Evolutionary conservation across 2,113 vertebrate species (phyloP).

Genomic region (Opisthocomus hoazin): DNA sequence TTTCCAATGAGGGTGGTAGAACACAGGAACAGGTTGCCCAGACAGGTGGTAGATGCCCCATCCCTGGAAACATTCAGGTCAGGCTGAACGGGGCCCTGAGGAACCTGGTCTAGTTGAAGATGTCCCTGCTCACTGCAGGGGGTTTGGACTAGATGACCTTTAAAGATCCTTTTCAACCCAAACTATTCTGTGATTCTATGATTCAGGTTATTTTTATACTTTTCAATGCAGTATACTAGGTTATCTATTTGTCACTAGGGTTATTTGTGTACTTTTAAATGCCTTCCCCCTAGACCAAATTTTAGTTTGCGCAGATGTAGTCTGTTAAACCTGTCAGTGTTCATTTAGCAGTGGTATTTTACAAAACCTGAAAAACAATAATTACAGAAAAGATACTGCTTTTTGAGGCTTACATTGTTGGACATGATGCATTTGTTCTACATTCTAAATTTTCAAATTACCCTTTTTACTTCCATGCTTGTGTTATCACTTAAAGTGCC

Average conservation of each 20-base stretch:
- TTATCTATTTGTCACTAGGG: not conserved
- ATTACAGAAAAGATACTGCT: not conserved
- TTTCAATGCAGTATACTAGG: no score
- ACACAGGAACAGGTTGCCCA: no score
- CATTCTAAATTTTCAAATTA: not conserved
- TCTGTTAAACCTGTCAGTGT: not conserved
- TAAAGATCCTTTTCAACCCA: no score
- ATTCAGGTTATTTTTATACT: no score
- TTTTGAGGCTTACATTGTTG: not conserved
- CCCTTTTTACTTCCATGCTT: not conserved
- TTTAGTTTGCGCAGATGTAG: not conserved
- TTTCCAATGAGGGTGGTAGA: no score
- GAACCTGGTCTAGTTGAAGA: no score
- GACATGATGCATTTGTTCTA: not conserved
- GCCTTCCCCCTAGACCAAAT: not conserved
- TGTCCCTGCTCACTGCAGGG: no score
- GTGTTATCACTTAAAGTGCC: not conserved
- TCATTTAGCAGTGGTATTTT: not conserved
- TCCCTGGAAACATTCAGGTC: no score
- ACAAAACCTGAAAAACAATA: not conserved
- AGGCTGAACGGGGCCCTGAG: no score
- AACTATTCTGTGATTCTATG: no score
- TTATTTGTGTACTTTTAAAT: not conserved
- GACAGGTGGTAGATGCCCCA: no score
- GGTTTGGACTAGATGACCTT: no score